Evolutionary conservation across 2,888 invertebrate species (phyloP), one percentile per base, ranked within the genome.

Genomic region (Tetropium fuscum): DNA sequence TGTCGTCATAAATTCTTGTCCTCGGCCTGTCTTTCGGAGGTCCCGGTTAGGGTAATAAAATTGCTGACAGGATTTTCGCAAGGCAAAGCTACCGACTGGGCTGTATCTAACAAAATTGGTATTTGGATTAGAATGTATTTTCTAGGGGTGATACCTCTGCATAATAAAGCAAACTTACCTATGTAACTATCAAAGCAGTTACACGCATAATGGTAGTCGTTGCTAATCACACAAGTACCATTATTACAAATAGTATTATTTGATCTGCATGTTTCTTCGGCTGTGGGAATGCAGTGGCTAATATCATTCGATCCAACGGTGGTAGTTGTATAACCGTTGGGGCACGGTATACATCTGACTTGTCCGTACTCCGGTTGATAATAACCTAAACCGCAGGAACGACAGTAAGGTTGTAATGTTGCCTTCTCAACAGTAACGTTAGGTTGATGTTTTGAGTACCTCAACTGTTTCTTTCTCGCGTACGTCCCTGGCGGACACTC

Each of bases 351-450:
- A 71, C 90, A 90, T 1, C 81, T 78, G 1, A 81, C 77, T 71
- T 86, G 83, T 2, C 88, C 89, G 68, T 85, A 86, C 8, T 79
- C 66, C 1, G 85, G 80, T 75, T 90, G 90, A 74, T 87, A 90
- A 48, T 82, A 84, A 0, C 89, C 89, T 38, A 83, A 69, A 3
- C 84, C 84, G 73, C 88, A 88, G 1, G 84, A 83, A 58, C 82
- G 81, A 69, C 88, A 84, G 58, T 80, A 86, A 1, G 87, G 88
- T 66, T 80, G 79, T 18, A 88, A 75, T 2, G 87, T 87, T 1
- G 84, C 81, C 6, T 78, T 73, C 48, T 78, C 76, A 6, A 78
- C 66, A 4, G 73, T 70, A 2, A 62, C 47, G 27, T 75, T 71
- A 8, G 72, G 72, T 34, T 74, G 67, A 16, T 70, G 71, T 63